Base-by-base conservation (phyloP, 2,113 vertebrate species). In the Mionectes macconnelli region DNA sequence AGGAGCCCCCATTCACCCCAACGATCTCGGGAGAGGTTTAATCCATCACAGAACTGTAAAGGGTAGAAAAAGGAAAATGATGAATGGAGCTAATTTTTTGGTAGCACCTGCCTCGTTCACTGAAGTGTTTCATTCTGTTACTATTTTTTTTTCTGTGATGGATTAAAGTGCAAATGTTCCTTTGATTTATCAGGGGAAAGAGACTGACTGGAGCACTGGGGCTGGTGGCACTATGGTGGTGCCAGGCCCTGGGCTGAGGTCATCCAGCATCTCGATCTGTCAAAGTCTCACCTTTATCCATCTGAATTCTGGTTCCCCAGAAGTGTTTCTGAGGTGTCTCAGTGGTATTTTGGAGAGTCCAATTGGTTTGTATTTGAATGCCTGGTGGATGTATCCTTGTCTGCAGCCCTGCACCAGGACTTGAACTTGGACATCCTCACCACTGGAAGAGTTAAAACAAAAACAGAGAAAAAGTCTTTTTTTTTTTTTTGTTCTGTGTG, bases 81-180 rank as follows among this genome's bases (percentile, higher is more conserved):
- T 77, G 72, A 67, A 81, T 84, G 85, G 45, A 59, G 88, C 72
- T 88, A 40, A 76, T 89, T 81, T 77, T 89, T 90, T 82, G 39
- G 0, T 40, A 79, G 84, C 78, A 62, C 70, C 53, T 87, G 39
- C 40, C 63, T 83, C 82, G 40, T 50, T 79, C 85, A 66, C 78
- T 42, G 50, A 14, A n/a, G 49, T 24, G 75, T 33, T 90, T 87
- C 40, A 14, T 52, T 69, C 62, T 37, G 22, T 24, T 60, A 9
- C 5, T 3, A 25, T 9, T 77, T n/a, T n/a, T 57, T 8, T 10
- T 35, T 9, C 21, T 40, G 28, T 93, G 75, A 20, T 55, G 53
- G 57, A 53, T 88, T 60, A 2, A 55, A 84, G 73, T 50, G 39
- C 47, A 22, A 19, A 31, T 15, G 10, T 78, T 44, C 22, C n/a